Evolutionary conservation across 2,113 vertebrate species (phyloP).

Genomic region (Acinonyx jubatus): DNA sequence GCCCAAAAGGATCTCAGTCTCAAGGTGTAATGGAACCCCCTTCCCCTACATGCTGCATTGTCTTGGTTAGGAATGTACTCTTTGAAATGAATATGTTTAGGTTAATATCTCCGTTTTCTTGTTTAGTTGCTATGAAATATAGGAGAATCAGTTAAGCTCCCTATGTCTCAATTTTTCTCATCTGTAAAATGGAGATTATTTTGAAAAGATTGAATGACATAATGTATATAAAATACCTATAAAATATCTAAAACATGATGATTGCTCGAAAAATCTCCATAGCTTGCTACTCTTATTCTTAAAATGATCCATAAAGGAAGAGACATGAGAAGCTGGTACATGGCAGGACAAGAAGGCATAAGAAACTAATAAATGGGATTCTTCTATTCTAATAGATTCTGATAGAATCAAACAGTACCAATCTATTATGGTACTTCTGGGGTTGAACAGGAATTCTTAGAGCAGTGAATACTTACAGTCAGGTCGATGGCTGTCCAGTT

Average conservation of each 20-base stretch:
- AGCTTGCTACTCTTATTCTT: neutral
- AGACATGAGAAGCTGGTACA: neutral
- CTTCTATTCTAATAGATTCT: neutral
- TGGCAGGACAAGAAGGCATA: neutral
- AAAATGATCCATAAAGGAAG: neutral
- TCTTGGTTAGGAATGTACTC: neutral
- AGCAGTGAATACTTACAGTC: neutral
- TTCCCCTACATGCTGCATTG: neutral
- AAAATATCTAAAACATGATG: neutral
- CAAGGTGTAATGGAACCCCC: neutral
- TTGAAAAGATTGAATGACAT: neutral
- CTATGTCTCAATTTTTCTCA: neutral
- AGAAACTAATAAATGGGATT: neutral
- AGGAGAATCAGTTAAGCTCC: neutral
- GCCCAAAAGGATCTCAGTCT: neutral
- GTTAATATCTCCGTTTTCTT: neutral
- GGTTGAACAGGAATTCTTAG: neutral
- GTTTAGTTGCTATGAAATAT: neutral
- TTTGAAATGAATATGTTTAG: neutral
- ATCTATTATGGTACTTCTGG: neutral
- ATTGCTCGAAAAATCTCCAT: neutral
- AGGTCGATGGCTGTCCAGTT: neutral
- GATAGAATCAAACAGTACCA: neutral
- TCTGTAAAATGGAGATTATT: neutral
- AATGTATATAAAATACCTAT: neutral